Evolutionary conservation across 2,113 vertebrate species (phyloP).

Genomic region (Clarias batrachus): DNA sequence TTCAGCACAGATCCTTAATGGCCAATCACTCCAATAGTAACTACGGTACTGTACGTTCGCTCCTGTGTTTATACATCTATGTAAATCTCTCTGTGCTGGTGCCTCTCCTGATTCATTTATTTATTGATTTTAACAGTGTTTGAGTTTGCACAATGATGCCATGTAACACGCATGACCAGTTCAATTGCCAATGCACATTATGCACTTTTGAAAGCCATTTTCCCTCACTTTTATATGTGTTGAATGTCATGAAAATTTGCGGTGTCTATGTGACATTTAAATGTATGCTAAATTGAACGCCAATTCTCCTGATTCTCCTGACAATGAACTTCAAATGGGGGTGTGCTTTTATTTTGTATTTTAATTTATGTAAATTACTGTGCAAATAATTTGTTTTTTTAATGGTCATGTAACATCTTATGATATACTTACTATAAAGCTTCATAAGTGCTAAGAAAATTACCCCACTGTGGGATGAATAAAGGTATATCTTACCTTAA

Average conservation of each 20-base stretch:
- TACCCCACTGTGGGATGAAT: too few species aligned
- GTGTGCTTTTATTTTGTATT: not conserved
- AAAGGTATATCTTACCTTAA: too few species aligned
- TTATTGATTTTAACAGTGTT: constrained; percentile 74
- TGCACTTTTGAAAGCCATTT: constrained; percentile 90
- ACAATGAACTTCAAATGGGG: constrained; percentile 50
- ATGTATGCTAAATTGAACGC: constrained; percentile 45
- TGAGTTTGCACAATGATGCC: constrained; percentile 75
- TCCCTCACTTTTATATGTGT: constrained; percentile 79
- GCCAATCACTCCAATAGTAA: not conserved
- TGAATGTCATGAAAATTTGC: constrained; percentile 60
- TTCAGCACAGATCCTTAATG: not conserved
- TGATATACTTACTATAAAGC: not conserved
- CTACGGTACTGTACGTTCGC: not conserved
- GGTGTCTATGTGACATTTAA: constrained; percentile 58
- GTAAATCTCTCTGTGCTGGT: constrained; percentile 69
- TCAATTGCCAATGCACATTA: constrained; percentile 79
- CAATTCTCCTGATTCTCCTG: constrained; percentile 66
- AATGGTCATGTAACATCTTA: not conserved
- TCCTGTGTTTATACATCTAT: constrained; percentile 15
- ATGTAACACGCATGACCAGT: constrained; percentile 84
- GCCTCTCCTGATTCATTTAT: constrained; percentile 72
- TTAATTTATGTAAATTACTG: not conserved
- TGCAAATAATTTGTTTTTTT: not conserved
- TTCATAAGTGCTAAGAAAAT: not conserved